A percentile compares a stretch with the other conserved stretches of the same genome.
Evolutionary conservation across 2,113 vertebrate genomes (phyloP).

Genomic region (Anthoscopus minutus): DNA sequence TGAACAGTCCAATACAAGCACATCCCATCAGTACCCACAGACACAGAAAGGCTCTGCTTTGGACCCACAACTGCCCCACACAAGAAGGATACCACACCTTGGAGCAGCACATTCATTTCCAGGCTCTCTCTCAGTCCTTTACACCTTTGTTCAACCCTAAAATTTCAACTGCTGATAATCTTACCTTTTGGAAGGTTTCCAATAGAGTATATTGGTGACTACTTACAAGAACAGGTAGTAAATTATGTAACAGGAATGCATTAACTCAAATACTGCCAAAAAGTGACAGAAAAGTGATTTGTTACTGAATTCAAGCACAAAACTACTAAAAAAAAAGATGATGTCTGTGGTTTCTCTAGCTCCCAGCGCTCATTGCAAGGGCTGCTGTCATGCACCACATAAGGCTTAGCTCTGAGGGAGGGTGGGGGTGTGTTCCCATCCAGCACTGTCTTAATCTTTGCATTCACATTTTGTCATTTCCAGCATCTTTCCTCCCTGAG

Average conservation of each 20-base stretch:
- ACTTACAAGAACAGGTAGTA: background rate
- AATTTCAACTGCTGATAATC: background rate
- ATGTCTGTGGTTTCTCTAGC: background rate
- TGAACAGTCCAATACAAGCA: background rate
- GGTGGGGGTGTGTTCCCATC: background rate
- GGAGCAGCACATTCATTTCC: background rate
- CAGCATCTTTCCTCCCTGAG: background rate
- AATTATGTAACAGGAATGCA: background rate
- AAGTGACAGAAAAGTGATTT: accelerated
- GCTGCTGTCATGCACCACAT: background rate
- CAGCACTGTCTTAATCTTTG: background rate
- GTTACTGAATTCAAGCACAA: background rate
- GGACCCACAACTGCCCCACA: background rate
- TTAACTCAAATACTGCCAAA: background rate
- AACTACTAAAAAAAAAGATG: background rate
- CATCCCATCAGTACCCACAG: accelerated
- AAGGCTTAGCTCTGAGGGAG: background rate
- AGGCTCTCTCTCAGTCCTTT: background rate
- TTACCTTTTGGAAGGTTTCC: background rate
- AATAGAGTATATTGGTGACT: background rate
- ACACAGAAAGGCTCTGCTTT: background rate
- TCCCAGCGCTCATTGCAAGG: background rate
- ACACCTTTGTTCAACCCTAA: background rate
- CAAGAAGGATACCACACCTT: background rate
- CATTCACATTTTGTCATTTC: background rate